Evolutionary conservation across 2,888 invertebrate genomes (phyloP).

Genomic region (Chrysodeixis includens): DNA sequence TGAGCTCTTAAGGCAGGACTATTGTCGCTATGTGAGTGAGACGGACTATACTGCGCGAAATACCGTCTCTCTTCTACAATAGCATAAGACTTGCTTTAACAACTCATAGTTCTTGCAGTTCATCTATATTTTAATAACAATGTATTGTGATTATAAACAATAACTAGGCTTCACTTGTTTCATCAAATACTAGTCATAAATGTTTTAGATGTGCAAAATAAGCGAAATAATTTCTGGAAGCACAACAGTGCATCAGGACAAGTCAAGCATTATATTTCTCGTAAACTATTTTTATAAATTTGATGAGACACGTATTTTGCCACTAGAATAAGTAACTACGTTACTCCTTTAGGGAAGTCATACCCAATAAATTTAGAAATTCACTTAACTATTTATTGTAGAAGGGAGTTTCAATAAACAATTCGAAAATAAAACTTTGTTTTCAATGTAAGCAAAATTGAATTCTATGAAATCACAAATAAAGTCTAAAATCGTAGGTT

Average conservation of each 20-base stretch:
- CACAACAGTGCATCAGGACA: background rate
- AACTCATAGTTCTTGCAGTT: slow-evolving; percentile 13
- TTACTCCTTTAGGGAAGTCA: slow-evolving; percentile 78
- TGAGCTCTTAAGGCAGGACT: too few species aligned
- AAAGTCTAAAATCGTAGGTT: slow-evolving; percentile 49
- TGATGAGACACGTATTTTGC: slow-evolving; percentile 50
- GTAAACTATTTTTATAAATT: slow-evolving; percentile 47
- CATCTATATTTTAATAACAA: slow-evolving; percentile 53
- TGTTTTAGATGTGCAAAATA: background rate
- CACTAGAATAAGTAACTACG: slow-evolving; percentile 66
- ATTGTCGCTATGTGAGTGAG: too few species aligned
- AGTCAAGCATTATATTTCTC: background rate
- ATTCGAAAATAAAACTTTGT: slow-evolving; percentile 67
- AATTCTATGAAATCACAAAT: slow-evolving; percentile 85
- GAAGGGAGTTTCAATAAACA: slow-evolving; percentile 75
- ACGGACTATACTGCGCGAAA: too few species aligned
- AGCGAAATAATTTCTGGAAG: background rate
- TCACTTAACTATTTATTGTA: slow-evolving; percentile 79
- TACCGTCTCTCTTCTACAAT: too few species aligned
- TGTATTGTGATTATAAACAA: slow-evolving; percentile 54
- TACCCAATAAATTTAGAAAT: slow-evolving; percentile 89
- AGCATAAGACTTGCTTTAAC: too few species aligned
- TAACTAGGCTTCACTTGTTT: slow-evolving; percentile 41
- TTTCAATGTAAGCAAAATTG: slow-evolving; percentile 84
- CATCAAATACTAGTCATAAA: slow-evolving; percentile 42